Evolutionary conservation across 2,888 invertebrate genomes (phyloP).

Genomic region (Villa cingulata): DNA sequence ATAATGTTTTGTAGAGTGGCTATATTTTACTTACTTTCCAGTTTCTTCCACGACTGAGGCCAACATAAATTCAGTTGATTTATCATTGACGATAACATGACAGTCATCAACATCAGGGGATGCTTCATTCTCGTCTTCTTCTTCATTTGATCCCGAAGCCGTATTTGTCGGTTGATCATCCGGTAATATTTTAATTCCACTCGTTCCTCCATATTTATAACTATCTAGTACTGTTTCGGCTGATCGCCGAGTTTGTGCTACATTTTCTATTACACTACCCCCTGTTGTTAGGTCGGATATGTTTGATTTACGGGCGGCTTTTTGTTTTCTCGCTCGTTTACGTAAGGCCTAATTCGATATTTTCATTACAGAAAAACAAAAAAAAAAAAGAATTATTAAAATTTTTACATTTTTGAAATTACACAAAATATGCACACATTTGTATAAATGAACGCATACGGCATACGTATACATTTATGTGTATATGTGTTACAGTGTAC

Average conservation of each 20-base stretch:
- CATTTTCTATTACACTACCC: conserved; percentile 78
- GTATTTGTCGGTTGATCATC: conserved; percentile 79
- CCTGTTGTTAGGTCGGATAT: conserved; percentile 26
- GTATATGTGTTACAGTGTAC: neutral
- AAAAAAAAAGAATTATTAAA: neutral
- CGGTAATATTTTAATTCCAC: conserved; percentile 42
- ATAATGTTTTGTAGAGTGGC: neutral
- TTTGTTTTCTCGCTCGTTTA: conserved; percentile 68
- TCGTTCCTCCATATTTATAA: conserved; percentile 20
- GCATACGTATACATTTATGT: neutral
- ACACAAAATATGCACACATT: no score
- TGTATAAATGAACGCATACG: neutral
- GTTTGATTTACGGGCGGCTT: conserved; percentile 60
- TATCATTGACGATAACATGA: conserved; percentile 79
- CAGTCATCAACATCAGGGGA: conserved; percentile 56
- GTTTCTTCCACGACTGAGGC: conserved; percentile 78
- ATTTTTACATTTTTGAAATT: neutral
- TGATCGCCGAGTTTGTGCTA: conserved; percentile 65
- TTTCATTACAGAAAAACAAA: neutral
- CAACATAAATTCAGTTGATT: conserved; percentile 80
- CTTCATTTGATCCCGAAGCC: conserved; percentile 79
- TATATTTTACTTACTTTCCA: conserved; percentile 41
- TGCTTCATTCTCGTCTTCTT: conserved; percentile 55
- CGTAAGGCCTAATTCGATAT: conserved; percentile 55
- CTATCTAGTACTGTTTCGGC: conserved; percentile 60